These are phyloP conservation scores for Agrilus planipennis DNA, from an alignment of 1,140 invertebrate genomes.

Conservation along the genomic window DNA sequence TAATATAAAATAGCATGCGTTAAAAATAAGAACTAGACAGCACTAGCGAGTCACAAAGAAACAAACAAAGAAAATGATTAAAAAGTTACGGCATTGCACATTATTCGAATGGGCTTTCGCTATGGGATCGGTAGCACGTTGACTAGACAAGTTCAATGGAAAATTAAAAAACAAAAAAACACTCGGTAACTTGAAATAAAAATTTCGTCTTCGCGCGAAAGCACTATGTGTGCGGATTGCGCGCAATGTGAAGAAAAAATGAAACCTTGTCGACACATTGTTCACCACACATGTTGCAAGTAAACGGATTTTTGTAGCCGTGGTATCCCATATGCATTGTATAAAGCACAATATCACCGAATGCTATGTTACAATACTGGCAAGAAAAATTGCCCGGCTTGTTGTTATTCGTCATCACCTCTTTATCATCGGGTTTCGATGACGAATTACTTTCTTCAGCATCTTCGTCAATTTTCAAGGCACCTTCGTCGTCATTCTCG, in stretches of 20 bases:
- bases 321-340: slow-evolving; percentile 96
- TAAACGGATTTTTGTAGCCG: slow-evolving; percentile 78
- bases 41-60: too few relatives aligned
- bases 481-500: slow-evolving; percentile 16
- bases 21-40: too few relatives aligned
- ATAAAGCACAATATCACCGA: slow-evolving; percentile 84
- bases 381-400: slow-evolving; percentile 49
- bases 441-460: slow-evolving; percentile 1
- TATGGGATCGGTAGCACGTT: too few relatives aligned
- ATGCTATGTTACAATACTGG: slow-evolving; percentile 78
- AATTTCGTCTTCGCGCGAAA: not conserved
- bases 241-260: slow-evolving; percentile 86
- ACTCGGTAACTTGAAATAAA: too few relatives aligned
- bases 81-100: too few relatives aligned
- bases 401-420: slow-evolving; percentile 6
- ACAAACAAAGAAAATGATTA: too few relatives aligned
- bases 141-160: too few relatives aligned
- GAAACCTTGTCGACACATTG: slow-evolving; percentile 66
- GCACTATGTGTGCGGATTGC: slow-evolving; percentile 58
- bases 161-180: too few relatives aligned
- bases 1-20: too few relatives aligned
- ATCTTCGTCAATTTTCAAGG: slow-evolving; percentile 7
- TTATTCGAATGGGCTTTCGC: too few relatives aligned
- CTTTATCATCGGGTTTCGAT: not conserved
- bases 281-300: slow-evolving; percentile 89